Base-by-base conservation (phyloP, 2,888 invertebrate genomes). In the Agrochola lota region DNA sequence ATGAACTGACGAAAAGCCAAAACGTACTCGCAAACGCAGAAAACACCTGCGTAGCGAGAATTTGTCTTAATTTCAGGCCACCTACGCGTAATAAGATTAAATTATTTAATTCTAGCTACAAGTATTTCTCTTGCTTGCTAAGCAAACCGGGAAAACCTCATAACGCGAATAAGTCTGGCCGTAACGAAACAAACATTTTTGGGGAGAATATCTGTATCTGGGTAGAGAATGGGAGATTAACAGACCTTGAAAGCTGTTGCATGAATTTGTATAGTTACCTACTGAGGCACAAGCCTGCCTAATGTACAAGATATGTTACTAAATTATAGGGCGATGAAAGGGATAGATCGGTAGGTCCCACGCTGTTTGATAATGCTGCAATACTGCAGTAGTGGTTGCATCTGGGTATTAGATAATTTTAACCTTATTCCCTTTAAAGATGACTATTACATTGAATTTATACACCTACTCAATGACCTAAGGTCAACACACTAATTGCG, bases 1-100 rank as follows among this genome's bases (percentile, higher is more conserved):
- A 92, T 91, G 87, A 89, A 89, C 90, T 85, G 87, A 89, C 85
- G 81, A 85, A 90, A 90, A 87, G 81, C 84, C 87, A 87, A 85
- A 80, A 77, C 46, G 70, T 72, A 78, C 62, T 59, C 63, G 77
- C 77, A 74, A 81, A 83, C 78, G 69, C 81, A 87, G 79, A 90
- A 90, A 91, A 90, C 89, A 90, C 87, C 89, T 89, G 88, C 80
- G 87, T 88, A 78, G 85, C 76, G 68, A 85, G 80, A 88, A 84
- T 83, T 79, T 64, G 71, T 78, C 70, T 86, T 79, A 85, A 85
- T 83, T 83, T 79, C 40, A 72, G 30, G 73, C 68, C 49, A 71
- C 75, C 75, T 64, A 82, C 76, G 79, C 71, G 20, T 81, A 83
- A 84, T 86, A 82, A 88, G 76, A 77, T 85, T 85, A 76, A 87